Evolutionary conservation across 2,797 vertebrate species (phyloP).

Genomic region (Eurystomus glaucurus): DNA sequence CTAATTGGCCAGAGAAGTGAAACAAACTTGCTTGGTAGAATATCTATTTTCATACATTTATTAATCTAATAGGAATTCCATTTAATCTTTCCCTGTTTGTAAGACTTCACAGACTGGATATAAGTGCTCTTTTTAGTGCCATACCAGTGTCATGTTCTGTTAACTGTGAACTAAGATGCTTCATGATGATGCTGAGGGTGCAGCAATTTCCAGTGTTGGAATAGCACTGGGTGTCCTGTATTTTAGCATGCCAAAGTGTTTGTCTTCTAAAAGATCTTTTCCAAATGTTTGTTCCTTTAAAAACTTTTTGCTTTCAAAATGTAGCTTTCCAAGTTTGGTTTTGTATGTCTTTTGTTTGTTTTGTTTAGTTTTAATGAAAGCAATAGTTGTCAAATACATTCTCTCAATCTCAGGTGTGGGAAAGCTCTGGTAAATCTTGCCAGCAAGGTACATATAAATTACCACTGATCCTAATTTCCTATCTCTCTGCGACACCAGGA

Average conservation of each 20-base stretch:
- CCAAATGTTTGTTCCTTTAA: not conserved
- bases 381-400: not conserved
- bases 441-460: not conserved
- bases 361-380: not conserved
- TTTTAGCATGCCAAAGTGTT: not conserved
- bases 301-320: not conserved
- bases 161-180: not conserved
- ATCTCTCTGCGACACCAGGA: not conserved
- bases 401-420: not conserved
- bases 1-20: not conserved
- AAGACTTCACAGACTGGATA: not conserved
- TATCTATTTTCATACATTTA: not conserved
- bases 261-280: not conserved
- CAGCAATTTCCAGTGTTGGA: not conserved
- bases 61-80: not conserved
- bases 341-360: not conserved
- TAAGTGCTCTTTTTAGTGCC: not conserved
- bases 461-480: not conserved
- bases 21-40: not conserved
- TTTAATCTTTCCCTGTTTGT: not conserved
- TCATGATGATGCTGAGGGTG: fast-evolving
- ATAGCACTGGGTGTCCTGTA: not conserved
- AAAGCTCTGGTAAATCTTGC: not conserved
- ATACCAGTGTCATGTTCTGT: not conserved
- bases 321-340: not conserved